Base-by-base conservation (phyloP, 2,113 vertebrate genomes). In the Rhabdomys dilectus region DNA sequence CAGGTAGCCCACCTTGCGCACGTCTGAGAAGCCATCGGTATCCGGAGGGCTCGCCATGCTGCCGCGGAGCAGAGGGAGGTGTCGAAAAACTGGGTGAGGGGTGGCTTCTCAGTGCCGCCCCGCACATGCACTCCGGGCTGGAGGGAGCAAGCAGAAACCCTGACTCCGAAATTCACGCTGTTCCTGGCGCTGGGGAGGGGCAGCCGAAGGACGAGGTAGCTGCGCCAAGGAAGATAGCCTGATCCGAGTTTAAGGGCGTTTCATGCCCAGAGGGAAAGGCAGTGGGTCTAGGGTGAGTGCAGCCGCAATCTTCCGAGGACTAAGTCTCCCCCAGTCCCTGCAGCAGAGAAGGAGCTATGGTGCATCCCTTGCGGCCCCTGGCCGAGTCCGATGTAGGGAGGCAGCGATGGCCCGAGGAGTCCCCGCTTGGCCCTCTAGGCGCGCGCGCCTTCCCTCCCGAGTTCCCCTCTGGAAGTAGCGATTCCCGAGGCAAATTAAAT, bases 1-100 rank as follows among this genome's bases (percentile, higher is more conserved):
- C 98, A 99, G 99, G 98, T 99, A 99, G 97, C 99, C 99, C 98
- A 99, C 99, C 99, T 99, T 99, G 97, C 99, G 99, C 98, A 99
- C 99, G 98, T 99, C 99, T 15, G 99, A 99, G 98, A 99, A 99
- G 98, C 99, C 99, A 89, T 99, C 98, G 96, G 98, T 98, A 36
- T 98, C 98, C 93, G 99, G 98, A 31, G 98, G 99, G 89, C 99
- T 99, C 96, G 99, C 99, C 90, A 99, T 99, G 98, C 95, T 60
- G 62, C 96, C 45, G 91, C 88, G 58, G 15, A 82, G 51, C 81
- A 9, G 96, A 94, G 84, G 88, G 75, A 96, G 94, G 92, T 92
- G 73, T 96, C 48, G 96, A 95, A 91, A 98, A 97, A 98, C 98
- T 98, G 98, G 98, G 97, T 98, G 93, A 88, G 98, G 94, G 97